Evolutionary conservation across 2,113 vertebrate species (phyloP), one percentile per base, ranked within the genome.

Genomic region (Carassius carassius): DNA sequence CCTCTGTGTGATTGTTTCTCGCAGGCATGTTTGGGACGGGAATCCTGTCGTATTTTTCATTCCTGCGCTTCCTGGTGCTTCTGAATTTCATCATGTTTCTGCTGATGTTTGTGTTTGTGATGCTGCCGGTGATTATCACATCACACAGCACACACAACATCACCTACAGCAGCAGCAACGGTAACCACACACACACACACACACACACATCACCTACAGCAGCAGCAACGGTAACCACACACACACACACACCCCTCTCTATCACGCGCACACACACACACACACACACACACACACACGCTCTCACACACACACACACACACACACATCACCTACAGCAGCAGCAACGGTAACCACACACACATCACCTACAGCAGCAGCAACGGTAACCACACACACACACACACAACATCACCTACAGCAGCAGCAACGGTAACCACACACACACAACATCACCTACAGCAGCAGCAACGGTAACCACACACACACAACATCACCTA

Each of bases 31-130:
- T 97, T 84, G 98, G 98, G 86, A 96, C 97, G 0, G 97, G 97
- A 12, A 96, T 99, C 88, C 94, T 96, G 87, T 98, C 98, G 12
- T 99, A 99, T 87, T 99, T 99, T 92, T 98, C 95, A 23, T 99
- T 99, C 92, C 93, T 99, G 74, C 95, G 98, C 62, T 99, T 98
- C 91, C 91, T 99, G 89, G 97, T 99, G 21, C 65, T 96, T 83
- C 94, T 99, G 90, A 99, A 99, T 89, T 88, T 97, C 70, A 84
- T 96, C 58, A 97, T 97, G 83, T 99, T 99, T 86, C 84, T 97
- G 44, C 89, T 99, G 86, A 95, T 98, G 94, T 98, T 99, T 88
- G 82, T 92, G 88, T 95, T 99, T 79, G 91, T 97, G 92, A 95
- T 93, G 78, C 87, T 99, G 63, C 98, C 98, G 1, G 89, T 93